Conservation (phyloP, 64 coral and sea anemone genomes). For the Dendrophyllia cribrosa region DNA sequence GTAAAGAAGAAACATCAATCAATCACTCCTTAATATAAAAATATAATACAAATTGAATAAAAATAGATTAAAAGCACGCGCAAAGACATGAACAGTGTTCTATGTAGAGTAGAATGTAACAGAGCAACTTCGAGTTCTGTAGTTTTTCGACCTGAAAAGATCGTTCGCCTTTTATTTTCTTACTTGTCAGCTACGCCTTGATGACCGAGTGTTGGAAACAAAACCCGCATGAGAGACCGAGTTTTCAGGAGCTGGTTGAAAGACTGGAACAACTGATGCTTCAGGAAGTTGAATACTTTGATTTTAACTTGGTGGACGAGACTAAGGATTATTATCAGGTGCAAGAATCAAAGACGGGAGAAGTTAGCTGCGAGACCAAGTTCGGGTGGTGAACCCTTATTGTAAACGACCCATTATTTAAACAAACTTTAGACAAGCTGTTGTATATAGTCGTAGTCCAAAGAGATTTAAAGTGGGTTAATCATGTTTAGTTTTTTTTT, state of each 20-base stretch:
- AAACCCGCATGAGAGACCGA: neutral
- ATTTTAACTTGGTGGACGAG: neutral
- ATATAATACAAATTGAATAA: no score
- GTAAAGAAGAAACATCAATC: no score
- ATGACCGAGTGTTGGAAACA: constrained; percentile 7
- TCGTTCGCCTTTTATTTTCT: neutral
- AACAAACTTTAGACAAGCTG: no score
- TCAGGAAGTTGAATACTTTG: constrained; percentile 24
- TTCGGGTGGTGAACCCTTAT: neutral
- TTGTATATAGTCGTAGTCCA: no score
- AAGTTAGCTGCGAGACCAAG: neutral
- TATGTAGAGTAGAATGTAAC: no score
- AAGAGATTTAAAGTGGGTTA: no score
- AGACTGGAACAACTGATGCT: neutral
- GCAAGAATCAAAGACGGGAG: neutral
- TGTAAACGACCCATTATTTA: no score
- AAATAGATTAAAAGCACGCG: no score
- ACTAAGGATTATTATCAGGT: constrained; percentile 8
- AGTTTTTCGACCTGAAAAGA: neutral
- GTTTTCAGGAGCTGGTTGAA: constrained; percentile 8
- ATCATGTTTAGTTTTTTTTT: no score
- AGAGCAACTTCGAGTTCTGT: no score
- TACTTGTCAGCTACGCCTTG: neutral
- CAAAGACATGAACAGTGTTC: no score
- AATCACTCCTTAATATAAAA: no score